phyloP scores from a whole-genome alignment of 2,888 invertebrate genomes.

The Acleris holmiana region DNA sequence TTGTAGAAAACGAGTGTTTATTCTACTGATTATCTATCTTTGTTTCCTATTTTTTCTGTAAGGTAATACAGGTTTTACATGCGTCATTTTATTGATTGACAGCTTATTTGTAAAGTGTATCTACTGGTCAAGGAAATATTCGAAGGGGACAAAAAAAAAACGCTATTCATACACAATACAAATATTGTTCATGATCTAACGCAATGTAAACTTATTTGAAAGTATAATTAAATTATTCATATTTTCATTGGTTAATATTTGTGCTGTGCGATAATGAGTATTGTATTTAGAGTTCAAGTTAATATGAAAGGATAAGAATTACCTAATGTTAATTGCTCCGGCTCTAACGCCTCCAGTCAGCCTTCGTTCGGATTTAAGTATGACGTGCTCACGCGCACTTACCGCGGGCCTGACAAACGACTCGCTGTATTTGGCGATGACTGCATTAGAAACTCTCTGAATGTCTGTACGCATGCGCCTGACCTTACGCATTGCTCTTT shows the following conservation, averaged over 20 bases:
- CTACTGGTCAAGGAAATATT: not conserved
- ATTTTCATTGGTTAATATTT: not conserved
- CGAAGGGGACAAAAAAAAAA: not conserved
- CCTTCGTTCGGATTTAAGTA: slow-evolving; percentile 77
- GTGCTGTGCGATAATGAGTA: not conserved
- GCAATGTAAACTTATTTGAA: too few species aligned
- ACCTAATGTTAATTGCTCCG: slow-evolving; percentile 74
- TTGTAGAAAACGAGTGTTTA: too few species aligned
- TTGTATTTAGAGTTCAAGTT: slow-evolving; percentile 45
- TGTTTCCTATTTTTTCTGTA: too few species aligned
- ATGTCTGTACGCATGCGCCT: slow-evolving; percentile 61
- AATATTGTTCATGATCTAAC: too few species aligned
- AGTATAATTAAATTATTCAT: too few species aligned
- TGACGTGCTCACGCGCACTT: slow-evolving; percentile 62
- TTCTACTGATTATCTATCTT: too few species aligned
- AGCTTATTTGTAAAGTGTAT: not conserved
- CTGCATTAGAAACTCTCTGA: slow-evolving; percentile 68
- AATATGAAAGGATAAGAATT: slow-evolving; percentile 77
- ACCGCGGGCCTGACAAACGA: slow-evolving; percentile 66
- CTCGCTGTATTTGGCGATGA: slow-evolving; percentile 70
- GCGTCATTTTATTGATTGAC: not conserved
- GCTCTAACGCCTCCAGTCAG: slow-evolving; percentile 74
- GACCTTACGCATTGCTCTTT: slow-evolving; percentile 56
- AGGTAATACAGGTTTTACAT: too few species aligned
- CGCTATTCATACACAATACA: too few species aligned